Evolutionary conservation across 2,797 vertebrate genomes (phyloP).

Genomic region (Neosalanx taihuensis): DNA sequence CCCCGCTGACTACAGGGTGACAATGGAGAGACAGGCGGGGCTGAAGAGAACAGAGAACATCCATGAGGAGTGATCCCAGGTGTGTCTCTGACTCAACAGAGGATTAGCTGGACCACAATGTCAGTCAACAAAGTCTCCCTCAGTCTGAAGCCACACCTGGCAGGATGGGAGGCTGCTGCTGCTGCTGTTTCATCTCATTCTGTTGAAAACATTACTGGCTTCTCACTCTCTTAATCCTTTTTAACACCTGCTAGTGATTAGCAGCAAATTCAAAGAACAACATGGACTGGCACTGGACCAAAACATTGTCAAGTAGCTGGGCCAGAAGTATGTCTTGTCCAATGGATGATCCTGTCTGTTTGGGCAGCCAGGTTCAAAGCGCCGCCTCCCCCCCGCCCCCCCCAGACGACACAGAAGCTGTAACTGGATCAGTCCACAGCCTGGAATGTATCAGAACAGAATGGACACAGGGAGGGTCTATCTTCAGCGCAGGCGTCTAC

Average conservation of each 20-base stretch:
- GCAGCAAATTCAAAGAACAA: conserved; percentile 36
- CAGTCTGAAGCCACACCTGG: neutral
- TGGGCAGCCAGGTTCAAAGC: conserved; percentile 25
- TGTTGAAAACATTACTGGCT: conserved; percentile 1
- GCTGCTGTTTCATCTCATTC: neutral
- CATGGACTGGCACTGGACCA: conserved; percentile 31
- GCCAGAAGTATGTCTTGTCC: conserved; percentile 18
- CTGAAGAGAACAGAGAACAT: neutral
- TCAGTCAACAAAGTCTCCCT: neutral
- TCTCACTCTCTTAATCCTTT: conserved; percentile 10
- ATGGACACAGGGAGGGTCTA: neutral
- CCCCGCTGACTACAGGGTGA: neutral
- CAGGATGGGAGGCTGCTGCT: too few species aligned
- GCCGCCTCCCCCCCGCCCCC: too few species aligned
- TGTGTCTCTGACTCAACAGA: conserved; percentile 1
- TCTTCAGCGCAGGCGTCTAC: too few species aligned
- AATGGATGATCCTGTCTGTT: conserved; percentile 32
- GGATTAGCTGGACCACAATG: neutral
- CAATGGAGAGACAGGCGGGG: neutral
- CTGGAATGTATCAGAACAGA: neutral
- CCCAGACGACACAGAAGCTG: neutral
- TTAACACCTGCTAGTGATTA: conserved; percentile 26
- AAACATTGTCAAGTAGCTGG: conserved; percentile 11
- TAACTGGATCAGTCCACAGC: neutral
- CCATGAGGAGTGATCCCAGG: neutral